These are phyloP conservation scores for Drosophila affinis DNA, from an alignment of 2,888 invertebrate species.

Conservation along the genomic window DNA sequence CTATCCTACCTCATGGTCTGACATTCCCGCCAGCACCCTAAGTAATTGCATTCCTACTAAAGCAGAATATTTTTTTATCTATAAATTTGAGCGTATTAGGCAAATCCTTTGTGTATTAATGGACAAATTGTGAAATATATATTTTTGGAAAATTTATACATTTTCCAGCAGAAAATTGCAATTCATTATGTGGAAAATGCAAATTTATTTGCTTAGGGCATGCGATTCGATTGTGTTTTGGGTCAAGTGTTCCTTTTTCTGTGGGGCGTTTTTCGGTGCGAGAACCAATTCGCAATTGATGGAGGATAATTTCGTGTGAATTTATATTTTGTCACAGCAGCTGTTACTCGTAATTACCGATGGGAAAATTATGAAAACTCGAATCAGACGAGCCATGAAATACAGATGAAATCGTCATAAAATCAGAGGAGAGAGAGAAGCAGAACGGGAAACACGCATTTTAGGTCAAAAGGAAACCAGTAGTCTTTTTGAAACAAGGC, in stretches of 20 bases:
- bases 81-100: conserved; percentile 20
- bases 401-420: neutral
- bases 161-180: conserved; percentile 12
- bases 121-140: conserved; percentile 38
- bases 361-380: conserved; percentile 14
- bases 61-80: conserved; percentile 3
- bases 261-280: neutral
- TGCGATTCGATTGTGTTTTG: conserved; percentile 20
- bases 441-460: neutral
- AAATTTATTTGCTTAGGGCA: conserved; percentile 35
- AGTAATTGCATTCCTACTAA: neutral
- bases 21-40: neutral
- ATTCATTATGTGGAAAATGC: conserved; percentile 37
- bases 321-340: conserved; percentile 23
- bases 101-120: conserved; percentile 42
- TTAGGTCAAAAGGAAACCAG: neutral
- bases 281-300: conserved; percentile 16
- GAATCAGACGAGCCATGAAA: neutral
- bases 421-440: neutral
- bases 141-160: conserved; percentile 14
- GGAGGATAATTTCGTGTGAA: conserved; percentile 25
- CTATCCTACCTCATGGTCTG: neutral
- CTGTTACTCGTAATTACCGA: conserved; percentile 22
- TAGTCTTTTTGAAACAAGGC: conserved; percentile 2
- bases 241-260: conserved; percentile 6